Conservation (phyloP, 1,140 invertebrate genomes). For the Drosophila rufa region DNA sequence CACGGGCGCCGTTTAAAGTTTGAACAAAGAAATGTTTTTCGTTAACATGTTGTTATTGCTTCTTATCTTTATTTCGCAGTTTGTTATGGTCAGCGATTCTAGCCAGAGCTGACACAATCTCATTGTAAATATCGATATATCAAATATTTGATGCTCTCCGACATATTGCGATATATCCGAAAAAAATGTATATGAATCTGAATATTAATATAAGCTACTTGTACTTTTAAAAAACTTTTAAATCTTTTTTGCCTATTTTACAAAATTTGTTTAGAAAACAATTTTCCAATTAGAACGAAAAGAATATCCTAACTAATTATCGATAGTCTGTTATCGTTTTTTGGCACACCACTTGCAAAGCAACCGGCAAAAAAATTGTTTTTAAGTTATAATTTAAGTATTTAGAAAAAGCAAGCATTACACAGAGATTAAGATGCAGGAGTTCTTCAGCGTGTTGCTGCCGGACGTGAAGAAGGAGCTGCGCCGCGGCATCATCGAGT, state of each 20-base stretch:
- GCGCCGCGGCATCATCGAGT: constrained; percentile 79
- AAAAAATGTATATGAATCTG: too few relatives aligned
- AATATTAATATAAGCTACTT: too few relatives aligned
- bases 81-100: constrained; percentile 38
- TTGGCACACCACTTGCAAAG: constrained; percentile 19
- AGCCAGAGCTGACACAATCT: neutral
- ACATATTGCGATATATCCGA: neutral
- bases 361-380: constrained; percentile 66
- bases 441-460: constrained; percentile 70
- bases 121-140: neutral
- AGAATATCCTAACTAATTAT: neutral
- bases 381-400: constrained; percentile 1
- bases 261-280: neutral
- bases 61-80: constrained; percentile 36
- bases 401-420: neutral
- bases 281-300: neutral
- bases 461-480: constrained; percentile 78
- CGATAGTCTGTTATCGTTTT: neutral
- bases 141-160: neutral
- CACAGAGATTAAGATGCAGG: constrained; percentile 43
- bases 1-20: neutral
- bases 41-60: constrained; percentile 19
- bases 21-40: constrained; percentile 27
- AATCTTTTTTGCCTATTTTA: neutral
- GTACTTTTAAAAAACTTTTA: neutral